Percentiles rank a stretch among this genome's conserved stretches.
Conservation (phyloP, 2,797 vertebrate genomes). For the Coracias cyanogaster region DNA sequence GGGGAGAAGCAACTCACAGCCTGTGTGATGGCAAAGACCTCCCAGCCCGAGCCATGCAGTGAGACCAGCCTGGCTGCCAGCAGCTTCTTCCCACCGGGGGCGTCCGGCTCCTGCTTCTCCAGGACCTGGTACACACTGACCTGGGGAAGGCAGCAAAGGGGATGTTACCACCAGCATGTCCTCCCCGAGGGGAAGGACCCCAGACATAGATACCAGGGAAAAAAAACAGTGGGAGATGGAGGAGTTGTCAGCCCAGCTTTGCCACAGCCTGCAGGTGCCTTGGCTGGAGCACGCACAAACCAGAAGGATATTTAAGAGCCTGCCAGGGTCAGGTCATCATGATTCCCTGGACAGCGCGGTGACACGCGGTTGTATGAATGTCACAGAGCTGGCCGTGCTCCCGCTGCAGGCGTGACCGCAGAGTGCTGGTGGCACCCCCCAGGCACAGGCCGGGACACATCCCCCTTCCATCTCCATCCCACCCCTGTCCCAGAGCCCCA, state of each 20-base stretch:
- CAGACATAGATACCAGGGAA: accelerated
- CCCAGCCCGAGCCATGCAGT: slow-evolving; percentile 88
- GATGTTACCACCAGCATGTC: background rate
- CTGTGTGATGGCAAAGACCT: slow-evolving; percentile 89
- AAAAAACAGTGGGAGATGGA: background rate
- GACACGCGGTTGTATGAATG: accelerated
- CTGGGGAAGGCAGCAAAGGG: slow-evolving; percentile 63
- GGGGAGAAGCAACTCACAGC: slow-evolving; percentile 82
- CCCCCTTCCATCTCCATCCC: background rate
- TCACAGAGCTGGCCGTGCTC: accelerated
- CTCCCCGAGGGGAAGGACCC: background rate
- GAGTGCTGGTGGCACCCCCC: background rate
- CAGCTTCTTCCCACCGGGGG: slow-evolving; percentile 80
- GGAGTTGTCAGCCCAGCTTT: background rate
- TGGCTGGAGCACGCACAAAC: background rate
- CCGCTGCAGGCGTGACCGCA: background rate
- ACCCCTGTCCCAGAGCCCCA: no score
- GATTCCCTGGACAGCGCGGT: accelerated
- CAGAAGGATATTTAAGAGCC: background rate
- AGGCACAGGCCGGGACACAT: background rate
- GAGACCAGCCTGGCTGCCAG: slow-evolving; percentile 86
- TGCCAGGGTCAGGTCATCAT: accelerated
- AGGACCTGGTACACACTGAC: slow-evolving; percentile 90
- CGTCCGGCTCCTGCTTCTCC: slow-evolving; percentile 72
- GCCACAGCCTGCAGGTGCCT: background rate